Evolutionary conservation across 2,113 vertebrate genomes (phyloP).

Genomic region (Datnioides undecimradiatus): DNA sequence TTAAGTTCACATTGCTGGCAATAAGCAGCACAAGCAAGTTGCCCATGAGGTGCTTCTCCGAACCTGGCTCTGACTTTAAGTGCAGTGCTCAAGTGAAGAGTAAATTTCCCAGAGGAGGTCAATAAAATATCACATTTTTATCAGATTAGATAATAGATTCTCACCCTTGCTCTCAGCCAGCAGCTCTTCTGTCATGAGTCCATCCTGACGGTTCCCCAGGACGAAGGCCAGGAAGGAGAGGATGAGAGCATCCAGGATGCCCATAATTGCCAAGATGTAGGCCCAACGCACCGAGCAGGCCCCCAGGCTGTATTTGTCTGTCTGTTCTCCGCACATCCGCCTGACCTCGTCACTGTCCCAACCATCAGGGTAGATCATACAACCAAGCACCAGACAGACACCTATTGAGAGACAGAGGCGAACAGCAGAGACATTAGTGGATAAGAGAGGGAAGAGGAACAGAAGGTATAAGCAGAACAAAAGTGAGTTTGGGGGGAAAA

Average conservation of each 20-base stretch:
- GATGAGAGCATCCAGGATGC: slow-evolving; percentile 96
- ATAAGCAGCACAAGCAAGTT: neutral
- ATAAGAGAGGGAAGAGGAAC: neutral
- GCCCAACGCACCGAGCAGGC: slow-evolving; percentile 97
- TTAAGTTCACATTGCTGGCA: neutral
- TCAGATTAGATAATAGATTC: slow-evolving; percentile 19
- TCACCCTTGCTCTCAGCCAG: slow-evolving; percentile 98
- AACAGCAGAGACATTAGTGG: neutral
- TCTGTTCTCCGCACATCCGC: slow-evolving; percentile 95
- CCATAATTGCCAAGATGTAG: slow-evolving; percentile 96
- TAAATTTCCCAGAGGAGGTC: slow-evolving; percentile 6
- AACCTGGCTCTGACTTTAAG: neutral
- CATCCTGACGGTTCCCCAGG: slow-evolving; percentile 96
- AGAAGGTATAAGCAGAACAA: neutral
- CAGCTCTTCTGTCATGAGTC: slow-evolving; percentile 95
- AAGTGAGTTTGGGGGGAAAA: neutral
- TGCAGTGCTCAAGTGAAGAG: too few species aligned
- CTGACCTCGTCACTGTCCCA: slow-evolving; percentile 96
- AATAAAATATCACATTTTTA: slow-evolving; percentile 22
- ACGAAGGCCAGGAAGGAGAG: slow-evolving; percentile 97
- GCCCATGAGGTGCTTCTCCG: neutral
- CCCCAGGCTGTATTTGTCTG: slow-evolving; percentile 95
- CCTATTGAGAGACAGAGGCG: slow-evolving; percentile 73
- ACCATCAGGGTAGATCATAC: slow-evolving; percentile 97
- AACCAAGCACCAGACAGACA: slow-evolving; percentile 94